Evolutionary conservation across 2,113 vertebrate species (phyloP).

Genomic region (Drymodes brunneopygia): DNA sequence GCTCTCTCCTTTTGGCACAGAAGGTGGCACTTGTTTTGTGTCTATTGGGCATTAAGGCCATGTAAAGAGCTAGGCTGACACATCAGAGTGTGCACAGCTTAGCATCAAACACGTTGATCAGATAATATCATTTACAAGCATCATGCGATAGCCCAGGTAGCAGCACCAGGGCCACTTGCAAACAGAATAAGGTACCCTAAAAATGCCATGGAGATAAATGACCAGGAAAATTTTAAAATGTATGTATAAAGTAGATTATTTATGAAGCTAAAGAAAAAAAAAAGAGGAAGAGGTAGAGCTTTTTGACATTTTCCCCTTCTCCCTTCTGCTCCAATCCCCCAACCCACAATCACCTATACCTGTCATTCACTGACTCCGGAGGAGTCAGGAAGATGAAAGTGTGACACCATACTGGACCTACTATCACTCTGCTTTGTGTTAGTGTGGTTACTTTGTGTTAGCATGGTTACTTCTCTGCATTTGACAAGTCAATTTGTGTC

Average conservation of each 20-base stretch:
- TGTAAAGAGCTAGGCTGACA: background rate
- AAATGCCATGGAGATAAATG: background rate
- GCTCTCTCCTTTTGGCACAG: background rate
- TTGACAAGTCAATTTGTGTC: background rate
- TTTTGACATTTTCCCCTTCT: background rate
- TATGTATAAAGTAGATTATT: background rate
- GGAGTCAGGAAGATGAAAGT: background rate
- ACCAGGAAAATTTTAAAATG: background rate
- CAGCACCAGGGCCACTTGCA: background rate
- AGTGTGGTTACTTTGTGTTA: background rate
- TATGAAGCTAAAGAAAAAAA: background rate
- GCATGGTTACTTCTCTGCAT: background rate
- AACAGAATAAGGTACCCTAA: background rate
- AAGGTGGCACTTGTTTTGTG: background rate
- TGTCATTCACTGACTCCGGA: background rate
- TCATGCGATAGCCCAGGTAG: rapidly evolving
- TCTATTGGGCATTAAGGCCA: background rate
- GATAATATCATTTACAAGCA: background rate
- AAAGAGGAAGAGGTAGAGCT: background rate
- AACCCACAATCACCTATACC: background rate
- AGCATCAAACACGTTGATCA: background rate
- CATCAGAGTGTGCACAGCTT: background rate
- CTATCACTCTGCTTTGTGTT: background rate
- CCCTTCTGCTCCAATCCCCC: background rate
- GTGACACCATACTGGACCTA: background rate